These are phyloP conservation scores for Strix aluco DNA, from an alignment of 2,113 vertebrate genomes.

Conservation along the genomic window DNA sequence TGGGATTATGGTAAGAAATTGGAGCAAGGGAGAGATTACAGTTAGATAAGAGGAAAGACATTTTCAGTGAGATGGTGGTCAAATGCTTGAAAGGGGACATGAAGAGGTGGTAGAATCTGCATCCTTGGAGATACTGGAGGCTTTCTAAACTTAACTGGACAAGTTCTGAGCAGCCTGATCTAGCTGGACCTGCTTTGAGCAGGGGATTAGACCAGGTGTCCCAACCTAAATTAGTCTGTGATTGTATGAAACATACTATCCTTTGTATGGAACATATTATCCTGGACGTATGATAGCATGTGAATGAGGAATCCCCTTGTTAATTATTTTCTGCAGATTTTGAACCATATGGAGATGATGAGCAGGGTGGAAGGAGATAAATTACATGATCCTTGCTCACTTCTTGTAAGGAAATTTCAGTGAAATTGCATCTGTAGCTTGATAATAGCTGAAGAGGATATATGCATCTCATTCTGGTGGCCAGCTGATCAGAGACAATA, in stretches of 20 bases:
- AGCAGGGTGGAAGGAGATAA: neutral
- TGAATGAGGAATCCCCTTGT: neutral
- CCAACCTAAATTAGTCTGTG: neutral
- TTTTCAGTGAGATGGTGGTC: neutral
- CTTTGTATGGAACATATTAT: neutral
- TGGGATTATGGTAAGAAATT: neutral
- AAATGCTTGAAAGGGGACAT: neutral
- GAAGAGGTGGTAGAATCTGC: neutral
- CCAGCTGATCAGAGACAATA: neutral
- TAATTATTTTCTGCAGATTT: neutral
- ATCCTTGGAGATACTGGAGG: neutral
- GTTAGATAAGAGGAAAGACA: neutral
- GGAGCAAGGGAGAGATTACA: neutral
- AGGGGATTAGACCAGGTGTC: neutral
- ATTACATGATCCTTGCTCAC: neutral
- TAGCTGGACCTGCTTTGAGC: neutral
- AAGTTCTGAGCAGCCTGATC: neutral
- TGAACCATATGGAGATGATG: neutral
- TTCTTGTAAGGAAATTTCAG: neutral
- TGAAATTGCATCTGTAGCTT: neutral
- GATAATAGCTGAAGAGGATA: neutral
- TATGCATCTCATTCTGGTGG: neutral
- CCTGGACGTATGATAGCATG: neutral
- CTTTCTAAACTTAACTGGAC: neutral
- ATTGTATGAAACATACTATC: neutral